Evolutionary conservation across 2,888 invertebrate species (phyloP), one percentile per base, ranked within the genome.

Genomic region (Macrosoma leucophasiata): DNA sequence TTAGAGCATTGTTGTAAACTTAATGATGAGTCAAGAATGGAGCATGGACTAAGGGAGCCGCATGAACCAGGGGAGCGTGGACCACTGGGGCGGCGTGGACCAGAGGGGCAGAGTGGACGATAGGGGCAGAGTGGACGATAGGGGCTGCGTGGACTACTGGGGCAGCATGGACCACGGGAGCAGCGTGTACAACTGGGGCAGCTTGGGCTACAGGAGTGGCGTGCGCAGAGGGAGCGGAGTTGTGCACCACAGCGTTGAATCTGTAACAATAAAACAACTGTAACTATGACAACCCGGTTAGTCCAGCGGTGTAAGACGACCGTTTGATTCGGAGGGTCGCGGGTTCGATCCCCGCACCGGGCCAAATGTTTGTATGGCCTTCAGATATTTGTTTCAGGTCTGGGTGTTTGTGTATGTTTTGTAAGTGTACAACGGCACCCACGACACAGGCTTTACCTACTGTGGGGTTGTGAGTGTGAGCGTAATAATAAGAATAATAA

Each of bases 161-260:
- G 7, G 48, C 45, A 5, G 48, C 33, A 23, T 46, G 50, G 3
- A 50, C 36, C 4, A 46, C 29, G 1, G 43, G 48, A 5, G 41
- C 42, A 3, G 51, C 39, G 13, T 51, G 57, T 15, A 55, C 43
- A 8, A 51, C 36, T 0, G 52, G 57, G 2, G 52, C 44, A 1
- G 58, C 51, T 42, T 62, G 54, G 24, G 46, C 43, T 5, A 46
- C 43, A 10, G 50, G 46, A 1, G 49, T 42, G 13, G 48, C 38
- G 41, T 52, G 46, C 7, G 47, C 43, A 32, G 42, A 31, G 38
- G 55, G 56, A 32, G 61, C 40, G 37, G 81, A 78, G 58, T 76
- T 77, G 57, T 76, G 75, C 15, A 84, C 82, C 23, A 81, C 49
- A 13, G 82, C 82, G 60, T 81, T 79, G 61, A 84, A 84, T 13